A percentile compares a stretch with the other conserved stretches of the same genome.
Evolutionary conservation across 2,113 vertebrate genomes (phyloP).

Genomic region (Rattus norvegicus): DNA sequence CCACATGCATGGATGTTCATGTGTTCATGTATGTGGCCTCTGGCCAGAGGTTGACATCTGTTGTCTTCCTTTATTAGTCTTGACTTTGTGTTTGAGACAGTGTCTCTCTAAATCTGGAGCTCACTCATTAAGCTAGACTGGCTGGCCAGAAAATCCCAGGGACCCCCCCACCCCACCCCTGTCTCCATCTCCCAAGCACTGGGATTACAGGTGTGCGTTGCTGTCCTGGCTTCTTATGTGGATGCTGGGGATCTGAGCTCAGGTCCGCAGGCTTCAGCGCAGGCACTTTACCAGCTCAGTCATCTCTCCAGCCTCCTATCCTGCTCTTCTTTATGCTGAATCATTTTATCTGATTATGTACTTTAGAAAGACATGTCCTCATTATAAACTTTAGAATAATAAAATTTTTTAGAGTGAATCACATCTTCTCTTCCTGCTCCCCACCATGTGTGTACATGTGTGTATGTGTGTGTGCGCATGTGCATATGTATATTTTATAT

Average conservation of each 20-base stretch:
- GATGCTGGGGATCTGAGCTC: neutral
- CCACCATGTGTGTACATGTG: neutral
- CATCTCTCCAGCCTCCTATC: neutral
- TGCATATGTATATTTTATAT: neutral
- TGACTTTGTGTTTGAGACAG: neutral
- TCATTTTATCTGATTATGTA: slow-evolving; percentile 38
- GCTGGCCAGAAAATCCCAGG: neutral
- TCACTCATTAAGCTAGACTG: neutral
- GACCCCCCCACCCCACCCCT: too few species aligned
- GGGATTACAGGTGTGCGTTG: neutral
- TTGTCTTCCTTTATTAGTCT: neutral
- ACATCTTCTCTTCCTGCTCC: neutral
- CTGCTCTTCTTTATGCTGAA: slow-evolving; percentile 37
- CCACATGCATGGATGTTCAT: neutral
- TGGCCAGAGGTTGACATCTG: neutral
- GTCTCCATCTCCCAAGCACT: neutral
- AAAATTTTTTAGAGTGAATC: neutral
- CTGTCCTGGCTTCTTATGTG: neutral
- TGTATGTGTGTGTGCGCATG: neutral
- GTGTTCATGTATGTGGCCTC: neutral
- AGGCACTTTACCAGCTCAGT: neutral
- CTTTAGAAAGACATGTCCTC: slow-evolving; percentile 28
- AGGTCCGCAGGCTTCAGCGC: neutral
- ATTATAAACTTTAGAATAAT: slow-evolving; percentile 22
- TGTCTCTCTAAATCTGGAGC: neutral